These are phyloP conservation scores for Pseudocheirus occidentalis DNA, from an alignment of 2,797 vertebrate genomes.

Conservation along the genomic window DNA sequence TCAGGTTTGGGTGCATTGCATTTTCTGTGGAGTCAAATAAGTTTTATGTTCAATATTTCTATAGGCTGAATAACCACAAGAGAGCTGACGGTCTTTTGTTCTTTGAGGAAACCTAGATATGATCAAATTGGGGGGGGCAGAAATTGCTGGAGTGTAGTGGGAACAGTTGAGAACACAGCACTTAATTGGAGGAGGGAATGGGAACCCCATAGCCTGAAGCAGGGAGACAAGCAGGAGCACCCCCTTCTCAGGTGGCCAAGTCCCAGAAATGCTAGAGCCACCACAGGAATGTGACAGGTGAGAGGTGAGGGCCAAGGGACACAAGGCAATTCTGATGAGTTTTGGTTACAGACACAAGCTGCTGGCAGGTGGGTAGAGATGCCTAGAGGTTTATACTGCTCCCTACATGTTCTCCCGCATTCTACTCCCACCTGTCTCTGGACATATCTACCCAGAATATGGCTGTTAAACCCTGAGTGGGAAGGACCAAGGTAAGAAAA, in stretches of 20 bases:
- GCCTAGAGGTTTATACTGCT: neutral
- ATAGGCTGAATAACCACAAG: neutral
- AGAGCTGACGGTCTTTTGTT: neutral
- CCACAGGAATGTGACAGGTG: neutral
- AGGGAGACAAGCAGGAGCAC: neutral
- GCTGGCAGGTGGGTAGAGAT: neutral
- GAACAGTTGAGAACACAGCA: neutral
- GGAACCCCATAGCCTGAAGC: no score
- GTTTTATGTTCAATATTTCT: neutral
- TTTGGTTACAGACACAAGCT: conserved; percentile 67
- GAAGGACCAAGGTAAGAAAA: neutral
- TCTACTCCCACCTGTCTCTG: neutral
- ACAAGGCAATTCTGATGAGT: conserved; percentile 75
- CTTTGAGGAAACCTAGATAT: neutral
- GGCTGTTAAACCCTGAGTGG: neutral
- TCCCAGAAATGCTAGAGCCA: neutral
- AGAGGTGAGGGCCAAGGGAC: neutral
- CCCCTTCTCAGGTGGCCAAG: no score
- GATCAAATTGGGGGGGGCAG: neutral
- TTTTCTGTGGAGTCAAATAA: neutral
- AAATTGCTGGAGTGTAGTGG: neutral
- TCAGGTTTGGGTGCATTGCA: neutral
- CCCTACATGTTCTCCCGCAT: neutral
- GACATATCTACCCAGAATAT: neutral
- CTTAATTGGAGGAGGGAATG: no score